Evolutionary conservation across 2,888 invertebrate genomes (phyloP).

Genomic region (Nephrocerus scutellatus): DNA sequence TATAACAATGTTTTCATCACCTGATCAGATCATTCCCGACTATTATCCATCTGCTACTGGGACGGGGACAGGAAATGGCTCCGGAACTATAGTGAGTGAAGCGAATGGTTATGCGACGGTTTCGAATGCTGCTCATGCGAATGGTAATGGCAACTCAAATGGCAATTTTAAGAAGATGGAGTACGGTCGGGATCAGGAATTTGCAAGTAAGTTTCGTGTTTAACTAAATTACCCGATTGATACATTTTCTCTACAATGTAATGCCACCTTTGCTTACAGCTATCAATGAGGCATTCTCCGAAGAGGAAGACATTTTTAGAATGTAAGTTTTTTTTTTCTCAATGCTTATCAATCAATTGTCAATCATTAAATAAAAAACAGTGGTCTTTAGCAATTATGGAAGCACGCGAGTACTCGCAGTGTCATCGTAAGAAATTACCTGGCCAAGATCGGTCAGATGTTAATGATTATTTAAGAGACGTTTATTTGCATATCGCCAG

Average conservation of each 20-base stretch:
- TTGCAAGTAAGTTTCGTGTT: too few relatives aligned
- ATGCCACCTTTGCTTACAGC: constrained; percentile 8
- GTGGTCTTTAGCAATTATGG: too few relatives aligned
- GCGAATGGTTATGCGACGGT: constrained; percentile 7
- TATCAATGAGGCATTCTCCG: constrained; percentile 16
- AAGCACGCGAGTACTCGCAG: too few relatives aligned
- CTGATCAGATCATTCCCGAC: constrained; percentile 27
- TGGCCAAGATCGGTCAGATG: too few relatives aligned
- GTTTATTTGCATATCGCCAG: too few relatives aligned
- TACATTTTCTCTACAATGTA: neutral
- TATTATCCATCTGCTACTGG: constrained; percentile 25
- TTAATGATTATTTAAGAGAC: too few relatives aligned
- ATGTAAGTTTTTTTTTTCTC: too few relatives aligned
- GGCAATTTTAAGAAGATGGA: neutral
- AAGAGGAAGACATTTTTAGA: constrained; percentile 15
- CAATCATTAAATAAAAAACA: too few relatives aligned
- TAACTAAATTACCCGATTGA: neutral
- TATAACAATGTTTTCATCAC: constrained; percentile 28
- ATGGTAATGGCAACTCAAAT: neutral
- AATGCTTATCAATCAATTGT: too few relatives aligned
- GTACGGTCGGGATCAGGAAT: too few relatives aligned
- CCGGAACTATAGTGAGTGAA: constrained; percentile 1
- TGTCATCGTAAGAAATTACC: too few relatives aligned
- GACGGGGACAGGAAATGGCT: constrained; percentile 1
- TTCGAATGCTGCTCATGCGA: too few relatives aligned